A percentile compares a stretch with the other conserved stretches of the same genome.
Conservation (phyloP, 2,797 vertebrate genomes). For the Cuniculus paca region DNA sequence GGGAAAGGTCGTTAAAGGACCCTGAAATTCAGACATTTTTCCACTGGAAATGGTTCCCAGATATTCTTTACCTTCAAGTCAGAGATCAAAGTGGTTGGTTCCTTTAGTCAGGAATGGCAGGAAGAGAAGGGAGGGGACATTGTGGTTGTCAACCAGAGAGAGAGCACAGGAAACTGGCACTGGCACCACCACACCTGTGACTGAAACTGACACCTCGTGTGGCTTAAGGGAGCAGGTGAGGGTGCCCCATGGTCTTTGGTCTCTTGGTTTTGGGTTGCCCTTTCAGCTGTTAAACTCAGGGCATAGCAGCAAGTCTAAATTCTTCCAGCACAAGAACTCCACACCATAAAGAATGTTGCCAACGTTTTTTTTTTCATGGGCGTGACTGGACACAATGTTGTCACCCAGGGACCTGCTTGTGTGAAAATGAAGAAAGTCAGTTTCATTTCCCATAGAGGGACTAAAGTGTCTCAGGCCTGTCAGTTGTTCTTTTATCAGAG, state of each 20-base stretch:
- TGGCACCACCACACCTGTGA: not conserved
- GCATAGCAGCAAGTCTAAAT: not conserved
- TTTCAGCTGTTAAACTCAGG: not conserved
- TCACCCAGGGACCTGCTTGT: constrained; percentile 65
- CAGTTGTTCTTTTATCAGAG: constrained; percentile 61
- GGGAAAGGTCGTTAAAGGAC: not conserved
- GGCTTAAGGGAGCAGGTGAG: not conserved
- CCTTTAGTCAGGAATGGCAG: not conserved
- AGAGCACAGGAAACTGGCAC: not conserved
- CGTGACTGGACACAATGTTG: constrained; percentile 42
- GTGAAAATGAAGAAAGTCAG: constrained; percentile 80
- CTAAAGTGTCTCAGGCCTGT: constrained; percentile 70
- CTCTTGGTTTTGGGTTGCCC: not conserved
- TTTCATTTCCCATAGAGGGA: constrained; percentile 73
- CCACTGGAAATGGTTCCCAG: not conserved
- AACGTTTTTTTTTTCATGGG: not conserved
- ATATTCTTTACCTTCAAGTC: constrained; percentile 52
- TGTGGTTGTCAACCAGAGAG: not conserved
- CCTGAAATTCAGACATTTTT: constrained; percentile 32
- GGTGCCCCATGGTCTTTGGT: not conserved
- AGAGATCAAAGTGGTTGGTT: constrained; percentile 41
- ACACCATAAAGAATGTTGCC: constrained; percentile 37
- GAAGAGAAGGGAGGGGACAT: not conserved
- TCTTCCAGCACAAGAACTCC: not conserved
- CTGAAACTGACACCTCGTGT: not conserved